These are phyloP conservation scores for Styela clava DNA, from an alignment of 23 tunicate species.

Conservation along the genomic window DNA sequence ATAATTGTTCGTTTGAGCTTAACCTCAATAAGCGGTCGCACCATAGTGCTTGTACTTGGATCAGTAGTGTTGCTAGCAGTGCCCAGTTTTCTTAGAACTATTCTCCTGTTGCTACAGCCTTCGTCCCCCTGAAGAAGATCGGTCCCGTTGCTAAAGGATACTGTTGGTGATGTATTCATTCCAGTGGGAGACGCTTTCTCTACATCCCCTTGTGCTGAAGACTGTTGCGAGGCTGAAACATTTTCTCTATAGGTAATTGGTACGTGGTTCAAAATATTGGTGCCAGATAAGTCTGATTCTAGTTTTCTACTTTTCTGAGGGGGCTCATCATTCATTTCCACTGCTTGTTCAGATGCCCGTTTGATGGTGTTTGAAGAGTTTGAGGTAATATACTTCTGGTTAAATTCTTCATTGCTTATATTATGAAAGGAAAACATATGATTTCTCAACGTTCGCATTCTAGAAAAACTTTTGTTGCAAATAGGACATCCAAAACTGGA, in stretches of 20 bases:
- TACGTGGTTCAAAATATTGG: too few relatives aligned
- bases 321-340: not conserved
- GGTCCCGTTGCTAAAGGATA: not conserved
- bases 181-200: not conserved
- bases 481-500: not conserved
- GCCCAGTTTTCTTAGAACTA: not conserved
- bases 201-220: too few relatives aligned
- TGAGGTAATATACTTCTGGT: not conserved
- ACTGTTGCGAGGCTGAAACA: too few relatives aligned
- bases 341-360: not conserved
- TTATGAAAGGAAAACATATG: not conserved
- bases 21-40: not conserved
- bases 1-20: not conserved
- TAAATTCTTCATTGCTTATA: not conserved
- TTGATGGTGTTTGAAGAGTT: not conserved
- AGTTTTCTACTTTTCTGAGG: not conserved
- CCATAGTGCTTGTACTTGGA: not conserved
- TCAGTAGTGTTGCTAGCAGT: not conserved
- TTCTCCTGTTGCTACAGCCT: not conserved
- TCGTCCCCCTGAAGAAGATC: not conserved
- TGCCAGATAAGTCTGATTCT: too few relatives aligned
- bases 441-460: constrained; percentile 1
- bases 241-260: too few relatives aligned
- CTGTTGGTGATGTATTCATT: not conserved
- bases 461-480: not conserved